phyloP scores from a whole-genome alignment of 2,888 invertebrate genomes.

The Orchesellides sinensis region DNA sequence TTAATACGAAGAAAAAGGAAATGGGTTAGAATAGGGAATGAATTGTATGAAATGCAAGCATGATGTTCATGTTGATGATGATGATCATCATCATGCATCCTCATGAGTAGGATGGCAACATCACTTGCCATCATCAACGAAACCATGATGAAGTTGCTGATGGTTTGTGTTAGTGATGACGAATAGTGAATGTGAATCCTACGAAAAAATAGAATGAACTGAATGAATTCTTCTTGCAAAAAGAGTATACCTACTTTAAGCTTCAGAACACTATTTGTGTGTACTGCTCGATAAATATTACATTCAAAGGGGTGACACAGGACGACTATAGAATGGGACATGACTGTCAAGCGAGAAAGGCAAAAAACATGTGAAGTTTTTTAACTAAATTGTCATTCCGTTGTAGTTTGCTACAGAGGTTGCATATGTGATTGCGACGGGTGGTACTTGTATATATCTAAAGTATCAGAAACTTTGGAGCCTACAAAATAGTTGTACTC shows the following conservation, averaged over 20 bases:
- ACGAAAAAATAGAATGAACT: not conserved
- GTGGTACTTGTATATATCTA: too few species aligned
- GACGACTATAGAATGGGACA: conserved; percentile 14
- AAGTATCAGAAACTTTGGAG: too few species aligned
- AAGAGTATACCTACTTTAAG: too few species aligned
- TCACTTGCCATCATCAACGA: conserved; percentile 23
- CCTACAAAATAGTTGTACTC: too few species aligned
- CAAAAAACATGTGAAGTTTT: conserved; percentile 33
- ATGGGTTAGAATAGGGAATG: conserved; percentile 11
- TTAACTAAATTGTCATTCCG: conserved; percentile 69
- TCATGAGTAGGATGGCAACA: conserved; percentile 34
- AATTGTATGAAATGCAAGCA: conserved; percentile 20
- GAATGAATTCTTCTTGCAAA: too few species aligned
- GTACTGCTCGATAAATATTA: not conserved
- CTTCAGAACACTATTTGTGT: too few species aligned
- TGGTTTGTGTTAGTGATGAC: conserved; percentile 12
- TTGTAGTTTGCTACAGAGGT: conserved; percentile 57
- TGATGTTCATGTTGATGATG: conserved; percentile 25
- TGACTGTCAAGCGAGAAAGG: conserved; percentile 23
- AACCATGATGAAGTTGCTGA: conserved; percentile 19
- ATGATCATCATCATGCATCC: conserved; percentile 24
- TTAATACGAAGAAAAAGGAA: conserved; percentile 3
- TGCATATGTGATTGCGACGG: conserved; percentile 58
- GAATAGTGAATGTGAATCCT: not conserved
- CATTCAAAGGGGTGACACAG: not conserved